Evolutionary conservation across 2,113 vertebrate species (phyloP), one percentile per base, ranked within the genome.

Genomic region (Arenaria interpres): DNA sequence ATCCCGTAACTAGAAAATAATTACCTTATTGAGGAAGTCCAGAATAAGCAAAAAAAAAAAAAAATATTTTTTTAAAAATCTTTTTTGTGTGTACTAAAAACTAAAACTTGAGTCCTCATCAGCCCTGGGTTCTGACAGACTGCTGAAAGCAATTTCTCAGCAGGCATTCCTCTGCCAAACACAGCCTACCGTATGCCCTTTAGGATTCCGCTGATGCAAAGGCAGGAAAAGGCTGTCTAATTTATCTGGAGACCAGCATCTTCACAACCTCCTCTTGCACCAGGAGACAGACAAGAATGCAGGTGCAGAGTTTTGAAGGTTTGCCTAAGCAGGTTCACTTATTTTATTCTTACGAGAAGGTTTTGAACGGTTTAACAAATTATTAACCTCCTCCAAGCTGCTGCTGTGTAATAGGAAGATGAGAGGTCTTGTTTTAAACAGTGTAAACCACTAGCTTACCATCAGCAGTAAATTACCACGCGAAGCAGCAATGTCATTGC

Each of bases 181-280:
- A 20, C 78, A 76, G 32, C 67, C 54, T 33, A 48, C 62, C 4
- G 0, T 23, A 4, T 72, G 67, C 71, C 88, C 89, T 94, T 96
- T 91, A 69, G 63, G 91, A 94, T 95, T 95, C 57, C 4, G 22
- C 85, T 88, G 93, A 91, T 89, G 62, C 63, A 32, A 62, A 85
- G 63, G 71, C 67, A 73, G 89, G 66, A 72, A 41, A 93, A 88
- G 56, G 77, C 84, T 79, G 48, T 54, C 35, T 75, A 12, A 83
- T 95, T 85, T 87, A 45, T 88, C 62, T 88, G 93, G 72, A 93
- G 45, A 69, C 60, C 1, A 0, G 54, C 46, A 63, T 64, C 20
- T 0, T 75, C 45, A 33, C 59, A 24, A 10, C 75, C 67, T 95
- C 8, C 1, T 20, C 19, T 46, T 60, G 71, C 19, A 56, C 53